phyloP scores from a whole-genome alignment of 2,888 invertebrate species.

The Chaetoderma sp. region DNA sequence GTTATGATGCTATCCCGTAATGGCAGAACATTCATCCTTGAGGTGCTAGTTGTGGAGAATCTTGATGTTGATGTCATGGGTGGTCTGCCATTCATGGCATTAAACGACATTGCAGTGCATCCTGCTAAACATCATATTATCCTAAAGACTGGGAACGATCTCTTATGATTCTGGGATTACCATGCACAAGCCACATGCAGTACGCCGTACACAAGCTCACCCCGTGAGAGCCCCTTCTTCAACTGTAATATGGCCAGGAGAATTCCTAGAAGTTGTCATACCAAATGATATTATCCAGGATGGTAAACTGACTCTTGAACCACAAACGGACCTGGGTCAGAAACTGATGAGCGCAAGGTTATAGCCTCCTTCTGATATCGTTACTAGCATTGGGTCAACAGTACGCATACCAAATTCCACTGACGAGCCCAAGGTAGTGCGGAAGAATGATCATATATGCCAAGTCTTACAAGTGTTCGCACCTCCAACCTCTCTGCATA shows the following conservation, averaged over 20 bases:
- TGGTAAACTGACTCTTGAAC: slow-evolving; percentile 12
- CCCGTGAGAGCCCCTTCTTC: slow-evolving; percentile 15
- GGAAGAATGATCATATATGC: slow-evolving; percentile 30
- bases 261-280: slow-evolving; percentile 26
- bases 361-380: slow-evolving; percentile 22
- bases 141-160: slow-evolving; percentile 10
- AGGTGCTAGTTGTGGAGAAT: slow-evolving; percentile 34
- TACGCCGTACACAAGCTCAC: slow-evolving; percentile 19
- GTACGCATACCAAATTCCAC: slow-evolving; percentile 27
- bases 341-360: background rate
- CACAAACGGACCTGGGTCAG: background rate
- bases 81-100: slow-evolving; percentile 39
- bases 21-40: no score
- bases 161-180: slow-evolving; percentile 8
- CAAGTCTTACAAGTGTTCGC: slow-evolving; percentile 20
- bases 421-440: background rate
- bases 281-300: no score
- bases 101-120: slow-evolving; percentile 39
- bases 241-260: slow-evolving; percentile 31
- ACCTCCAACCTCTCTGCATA: background rate
- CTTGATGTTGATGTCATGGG: slow-evolving; percentile 37
- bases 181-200: background rate
- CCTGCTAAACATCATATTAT: slow-evolving; percentile 30
- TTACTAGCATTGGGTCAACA: slow-evolving; percentile 20
- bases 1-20: no score